These are phyloP conservation scores for Pycnomerus fuliginosus DNA, from an alignment of 2,888 invertebrate species.

Conservation along the genomic window DNA sequence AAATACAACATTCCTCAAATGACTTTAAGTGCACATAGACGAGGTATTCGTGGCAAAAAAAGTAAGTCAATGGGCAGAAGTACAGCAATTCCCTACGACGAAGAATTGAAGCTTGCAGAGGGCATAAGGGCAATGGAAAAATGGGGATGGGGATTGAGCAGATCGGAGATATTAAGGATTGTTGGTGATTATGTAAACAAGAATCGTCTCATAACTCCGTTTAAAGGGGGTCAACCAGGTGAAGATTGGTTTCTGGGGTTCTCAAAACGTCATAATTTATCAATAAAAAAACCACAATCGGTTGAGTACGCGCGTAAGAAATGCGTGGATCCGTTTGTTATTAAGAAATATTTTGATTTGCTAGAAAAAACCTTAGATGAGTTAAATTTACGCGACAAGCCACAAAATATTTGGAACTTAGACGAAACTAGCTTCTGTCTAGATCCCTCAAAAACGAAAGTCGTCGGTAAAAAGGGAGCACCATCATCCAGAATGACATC, in stretches of 20 bases:
- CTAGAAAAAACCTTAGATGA: not conserved
- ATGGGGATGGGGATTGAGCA: not conserved
- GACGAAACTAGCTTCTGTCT: conserved; percentile 1
- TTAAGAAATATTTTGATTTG: conserved; percentile 1
- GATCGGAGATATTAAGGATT: not conserved
- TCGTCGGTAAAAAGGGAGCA: not conserved
- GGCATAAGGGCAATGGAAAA: not conserved
- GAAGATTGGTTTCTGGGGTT: not conserved
- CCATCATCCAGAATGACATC: not conserved
- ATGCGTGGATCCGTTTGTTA: not conserved
- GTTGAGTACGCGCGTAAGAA: not conserved
- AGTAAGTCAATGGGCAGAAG: no score
- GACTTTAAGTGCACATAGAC: no score
- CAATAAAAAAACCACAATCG: conserved; percentile 1
- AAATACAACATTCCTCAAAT: no score
- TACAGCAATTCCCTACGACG: no score
- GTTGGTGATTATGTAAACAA: not conserved
- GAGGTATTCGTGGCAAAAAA: no score
- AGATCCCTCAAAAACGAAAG: not conserved
- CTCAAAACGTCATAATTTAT: not conserved
- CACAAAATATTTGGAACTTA: not conserved
- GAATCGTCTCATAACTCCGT: not conserved
- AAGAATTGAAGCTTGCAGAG: not conserved
- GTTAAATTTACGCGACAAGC: not conserved
- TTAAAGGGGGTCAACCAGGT: not conserved